These are phyloP conservation scores for Xiphorhynchus erythropygius DNA, from an alignment of 2,797 vertebrate genomes.

Conservation along the genomic window DNA sequence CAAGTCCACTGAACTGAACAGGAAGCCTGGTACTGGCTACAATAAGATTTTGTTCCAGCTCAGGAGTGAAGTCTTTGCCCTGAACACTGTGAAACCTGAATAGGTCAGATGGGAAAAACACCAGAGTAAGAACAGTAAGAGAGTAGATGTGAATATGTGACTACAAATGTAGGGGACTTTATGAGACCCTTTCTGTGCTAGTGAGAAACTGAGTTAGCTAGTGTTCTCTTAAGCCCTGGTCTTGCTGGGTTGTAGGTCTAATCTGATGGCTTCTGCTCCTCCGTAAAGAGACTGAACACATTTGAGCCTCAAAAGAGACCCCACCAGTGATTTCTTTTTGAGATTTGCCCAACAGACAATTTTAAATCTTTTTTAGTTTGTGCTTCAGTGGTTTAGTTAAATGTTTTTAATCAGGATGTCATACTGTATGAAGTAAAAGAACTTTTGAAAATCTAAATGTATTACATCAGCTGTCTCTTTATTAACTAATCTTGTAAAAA, in stretches of 20 bases:
- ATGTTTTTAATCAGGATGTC: conserved; percentile 38
- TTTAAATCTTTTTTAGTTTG: background rate
- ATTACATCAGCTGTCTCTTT: conserved; percentile 15
- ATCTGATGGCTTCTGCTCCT: background rate
- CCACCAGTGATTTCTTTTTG: background rate
- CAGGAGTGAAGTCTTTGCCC: background rate
- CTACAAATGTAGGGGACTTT: background rate
- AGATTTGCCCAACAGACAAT: background rate
- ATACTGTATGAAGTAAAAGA: background rate
- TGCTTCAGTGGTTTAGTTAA: conserved; percentile 33
- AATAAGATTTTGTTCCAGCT: background rate
- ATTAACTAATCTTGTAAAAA: conserved; percentile 33
- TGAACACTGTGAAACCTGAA: background rate
- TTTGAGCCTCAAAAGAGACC: background rate
- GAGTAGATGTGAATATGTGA: background rate
- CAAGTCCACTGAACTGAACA: background rate
- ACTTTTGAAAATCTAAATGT: background rate
- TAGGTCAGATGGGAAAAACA: background rate
- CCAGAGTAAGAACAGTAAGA: background rate
- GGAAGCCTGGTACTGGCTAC: background rate
- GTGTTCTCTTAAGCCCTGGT: background rate
- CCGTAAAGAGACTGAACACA: background rate
- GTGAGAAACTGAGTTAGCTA: background rate
- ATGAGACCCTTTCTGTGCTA: background rate
- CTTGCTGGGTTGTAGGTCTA: background rate